A percentile compares a stretch with the other conserved stretches of the same genome.
These are phyloP conservation scores for Acestrorhynchus altus DNA, from an alignment of 2,797 vertebrate genomes.

Conservation along the genomic window DNA sequence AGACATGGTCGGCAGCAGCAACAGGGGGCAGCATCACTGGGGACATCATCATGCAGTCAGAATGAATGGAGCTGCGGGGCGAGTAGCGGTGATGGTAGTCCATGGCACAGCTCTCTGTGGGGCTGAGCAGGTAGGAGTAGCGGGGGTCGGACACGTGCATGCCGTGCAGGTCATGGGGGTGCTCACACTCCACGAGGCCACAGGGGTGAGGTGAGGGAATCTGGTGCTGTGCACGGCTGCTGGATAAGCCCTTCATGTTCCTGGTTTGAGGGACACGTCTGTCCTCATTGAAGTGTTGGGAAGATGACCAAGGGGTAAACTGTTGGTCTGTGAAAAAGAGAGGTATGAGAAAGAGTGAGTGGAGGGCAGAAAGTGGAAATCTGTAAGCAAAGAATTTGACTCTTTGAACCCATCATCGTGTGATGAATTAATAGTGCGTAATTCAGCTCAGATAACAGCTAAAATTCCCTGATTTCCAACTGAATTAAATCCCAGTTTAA, in stretches of 20 bases:
- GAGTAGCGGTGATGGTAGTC: constrained; percentile 92
- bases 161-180: constrained; percentile 83
- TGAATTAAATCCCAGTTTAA: too few relatives aligned
- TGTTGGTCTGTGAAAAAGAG: constrained; percentile 50
- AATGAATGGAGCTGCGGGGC: constrained; percentile 95
- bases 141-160: constrained; percentile 88
- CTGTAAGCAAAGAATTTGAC: too few relatives aligned
- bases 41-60: constrained; percentile 97
- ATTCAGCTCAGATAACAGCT: too few relatives aligned
- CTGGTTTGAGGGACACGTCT: constrained; percentile 81
- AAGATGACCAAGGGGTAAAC: constrained; percentile 49
- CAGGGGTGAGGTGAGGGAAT: constrained; percentile 91
- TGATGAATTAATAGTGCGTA: too few relatives aligned
- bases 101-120: constrained; percentile 93
- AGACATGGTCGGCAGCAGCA: constrained; percentile 88
- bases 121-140: constrained; percentile 94
- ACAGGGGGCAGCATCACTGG: constrained; percentile 76
- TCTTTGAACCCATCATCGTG: too few relatives aligned
- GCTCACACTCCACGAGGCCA: constrained; percentile 89
- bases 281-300: constrained; percentile 91
- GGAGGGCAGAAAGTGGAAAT: neutral
- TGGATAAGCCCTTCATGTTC: constrained; percentile 98
- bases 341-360: neutral
- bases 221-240: constrained; percentile 89
- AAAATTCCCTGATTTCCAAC: too few relatives aligned